Base-by-base conservation (phyloP, 2,797 vertebrate genomes). In the Poeciliopsis infans region DNA sequence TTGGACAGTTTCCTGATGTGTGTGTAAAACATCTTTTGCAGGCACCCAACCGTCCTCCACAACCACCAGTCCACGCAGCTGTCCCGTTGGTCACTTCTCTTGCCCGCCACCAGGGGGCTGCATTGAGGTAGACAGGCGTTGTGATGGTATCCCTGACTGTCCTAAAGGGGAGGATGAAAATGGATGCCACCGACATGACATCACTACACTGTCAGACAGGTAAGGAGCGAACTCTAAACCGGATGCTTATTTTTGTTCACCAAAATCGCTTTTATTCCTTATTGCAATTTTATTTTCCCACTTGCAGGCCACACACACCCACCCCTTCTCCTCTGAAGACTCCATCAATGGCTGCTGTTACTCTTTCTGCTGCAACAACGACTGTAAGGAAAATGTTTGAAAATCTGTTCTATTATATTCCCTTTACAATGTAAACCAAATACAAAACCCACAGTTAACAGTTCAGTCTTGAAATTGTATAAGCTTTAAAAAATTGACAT, bases 81-180 rank as follows among this genome's bases (percentile, higher is more conserved):
- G 96, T 74, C 89, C 85, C 0, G 69, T 59, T 1, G 94, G 93
- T n/a, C 94, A 96, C 88, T 96, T 96, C 91, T 93, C 93, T 81
- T 97, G 96, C 82, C 92, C 92, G 0, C 89, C 94, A 83, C 94
- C 95, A 76, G 96, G 94, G 28, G 91, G 84, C 78, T 97, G 96
- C 83, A 94, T 97, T 0, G 75, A 91, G 25, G 83, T 80, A 18
- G 57, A 69, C 8, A 83, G 87, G 36, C 94, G 92, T 0, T 98
- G 97, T n/a, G 88, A 97, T 1, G 95, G 96, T 0, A 53, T 92
- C 25, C 85, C 89, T 0, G 93, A 97, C 86, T 97, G 97, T 51
- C 93, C 93, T 1, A 92, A 93, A 1, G 93, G 95, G 82, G 93
- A 96, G 0, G 96, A 97, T 20, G 97, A 97, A 90, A 81, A 41